Evolutionary conservation across 2,797 vertebrate species (phyloP), one percentile per base, ranked within the genome.

Genomic region (Leptatherina wallacei): DNA sequence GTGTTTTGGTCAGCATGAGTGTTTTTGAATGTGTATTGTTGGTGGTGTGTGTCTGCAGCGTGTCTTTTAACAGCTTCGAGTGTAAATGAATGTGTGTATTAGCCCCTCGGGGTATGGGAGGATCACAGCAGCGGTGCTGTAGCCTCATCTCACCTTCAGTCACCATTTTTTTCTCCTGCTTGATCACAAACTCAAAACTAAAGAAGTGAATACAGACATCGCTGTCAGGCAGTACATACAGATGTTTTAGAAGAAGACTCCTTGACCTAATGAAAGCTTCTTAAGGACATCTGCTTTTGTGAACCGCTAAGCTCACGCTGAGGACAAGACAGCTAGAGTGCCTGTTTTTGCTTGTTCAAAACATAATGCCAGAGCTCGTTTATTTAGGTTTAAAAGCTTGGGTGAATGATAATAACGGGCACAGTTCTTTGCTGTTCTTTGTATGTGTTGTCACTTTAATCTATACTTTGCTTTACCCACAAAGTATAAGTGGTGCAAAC

Each of bases 211-310:
- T 40, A 10, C n/a, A 22, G 47, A n/a, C 20, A 2, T 47, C 68
- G 65, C 83, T 73, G 68, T 76, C 67, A 77, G 71, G 78, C 83
- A 85, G 70, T 8, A 24, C 74, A 69, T 61, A 65, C 68, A 78
- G 54, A 49, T 54, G 52, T 74, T 85, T 81, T 62, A 13, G 79
- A 72, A 13, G 79, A 72, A 76, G 72, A 56, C 84, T 85, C 69
- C 67, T 73, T 74, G 83, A 88, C 73, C 81, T 88, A 81, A 89
- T 88, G 81, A 87, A 88, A 87, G 71, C 81, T 82, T 82, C 91
- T 91, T 88, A 82, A 89, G 30, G 78, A 80, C 64, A 64, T 88
- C 86, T 89, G 73, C 79, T 85, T 80, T 79, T 33, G 32, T 73
- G 66, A 85, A 80, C 71, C n/a, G 33, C 70, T 18, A 55, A 76